A percentile compares a stretch with the other conserved stretches of the same genome.
Conservation (phyloP, 1,140 invertebrate species). For the Conopomorpha cramerella region DNA sequence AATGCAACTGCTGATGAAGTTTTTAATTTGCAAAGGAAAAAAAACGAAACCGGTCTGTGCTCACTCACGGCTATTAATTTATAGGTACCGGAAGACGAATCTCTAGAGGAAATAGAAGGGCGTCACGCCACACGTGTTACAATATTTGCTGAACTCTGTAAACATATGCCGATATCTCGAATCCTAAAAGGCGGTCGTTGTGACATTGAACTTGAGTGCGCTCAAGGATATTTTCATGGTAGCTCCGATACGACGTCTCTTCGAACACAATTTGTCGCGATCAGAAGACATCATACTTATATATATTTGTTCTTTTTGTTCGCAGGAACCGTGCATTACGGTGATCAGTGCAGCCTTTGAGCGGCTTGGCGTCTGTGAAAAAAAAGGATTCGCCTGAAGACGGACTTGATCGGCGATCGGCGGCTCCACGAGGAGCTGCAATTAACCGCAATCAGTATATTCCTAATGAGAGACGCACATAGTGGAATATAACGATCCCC, state of each 20-base stretch:
- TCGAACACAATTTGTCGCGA: too few relatives aligned
- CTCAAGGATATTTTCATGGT: neutral
- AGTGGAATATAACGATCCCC: conserved; percentile 50
- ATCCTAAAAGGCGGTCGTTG: too few relatives aligned
- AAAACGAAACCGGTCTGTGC: conserved; percentile 19
- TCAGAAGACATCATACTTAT: too few relatives aligned
- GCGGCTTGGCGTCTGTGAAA: conserved; percentile 50
- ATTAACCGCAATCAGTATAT: conserved; percentile 60
- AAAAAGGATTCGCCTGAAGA: conserved; percentile 44
- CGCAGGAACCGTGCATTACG: conserved; percentile 39
- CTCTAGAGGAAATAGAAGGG: conserved; percentile 55
- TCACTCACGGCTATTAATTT: conserved; percentile 42
- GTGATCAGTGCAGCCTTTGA: conserved; percentile 44
- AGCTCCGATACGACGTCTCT: too few relatives aligned
- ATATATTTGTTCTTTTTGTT: conserved; percentile 25
- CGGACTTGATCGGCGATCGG: conserved; percentile 35
- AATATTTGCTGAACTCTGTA: conserved; percentile 53
- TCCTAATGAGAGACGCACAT: conserved; percentile 57
- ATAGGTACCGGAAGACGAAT: conserved; percentile 53
- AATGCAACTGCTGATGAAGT: conserved; percentile 26
- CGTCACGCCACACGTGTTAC: conserved; percentile 51
- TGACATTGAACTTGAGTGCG: too few relatives aligned
- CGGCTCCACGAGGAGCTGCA: conserved; percentile 45
- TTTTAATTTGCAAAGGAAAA: conserved; percentile 31
- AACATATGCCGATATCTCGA: conserved; percentile 33